A percentile compares a stretch with the other conserved stretches of the same genome.
phyloP scores from a whole-genome alignment of 2,797 vertebrate genomes.

The Naso thynnoides region DNA sequence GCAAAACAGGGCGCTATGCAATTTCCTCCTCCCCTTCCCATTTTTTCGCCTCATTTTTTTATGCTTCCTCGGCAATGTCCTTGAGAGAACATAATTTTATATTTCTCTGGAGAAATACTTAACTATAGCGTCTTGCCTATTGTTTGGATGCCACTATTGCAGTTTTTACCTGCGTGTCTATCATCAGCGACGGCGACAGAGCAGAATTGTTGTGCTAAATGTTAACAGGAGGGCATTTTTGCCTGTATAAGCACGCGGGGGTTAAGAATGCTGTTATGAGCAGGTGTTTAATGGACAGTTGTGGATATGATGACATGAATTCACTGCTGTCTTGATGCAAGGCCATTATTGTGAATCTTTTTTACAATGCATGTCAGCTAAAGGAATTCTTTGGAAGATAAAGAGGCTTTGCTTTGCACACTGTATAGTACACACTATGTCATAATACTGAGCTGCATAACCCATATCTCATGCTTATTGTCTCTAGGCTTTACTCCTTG shows the following conservation, averaged over 20 bases:
- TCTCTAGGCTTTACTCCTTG: slow-evolving; percentile 1
- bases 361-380: slow-evolving; percentile 69
- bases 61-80: slow-evolving; percentile 75
- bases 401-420: slow-evolving; percentile 46
- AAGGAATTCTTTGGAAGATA: slow-evolving; percentile 48
- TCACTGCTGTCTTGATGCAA: slow-evolving; percentile 68
- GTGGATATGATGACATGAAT: slow-evolving; percentile 65
- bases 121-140: slow-evolving; percentile 72
- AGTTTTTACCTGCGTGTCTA: slow-evolving; percentile 77
- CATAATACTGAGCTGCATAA: slow-evolving; percentile 38
- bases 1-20: slow-evolving; percentile 73
- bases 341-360: slow-evolving; percentile 76
- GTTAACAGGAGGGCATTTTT: slow-evolving; percentile 60
- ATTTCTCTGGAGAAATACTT: slow-evolving; percentile 84
- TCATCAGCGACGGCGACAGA: slow-evolving; percentile 77
- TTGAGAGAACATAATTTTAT: slow-evolving; percentile 80
- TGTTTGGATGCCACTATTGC: slow-evolving; percentile 80
- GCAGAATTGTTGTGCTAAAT: slow-evolving; percentile 55
- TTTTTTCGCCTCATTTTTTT: slow-evolving; percentile 30
- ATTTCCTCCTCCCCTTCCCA: slow-evolving; percentile 57
- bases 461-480: slow-evolving; percentile 26
- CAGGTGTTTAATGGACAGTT: slow-evolving; percentile 73
- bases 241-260: slow-evolving; percentile 56
- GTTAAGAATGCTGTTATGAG: slow-evolving; percentile 69
- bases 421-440: slow-evolving; percentile 32